These are phyloP conservation scores for Teinopalpus imperialis DNA, from an alignment of 2,888 invertebrate species.

Conservation along the genomic window DNA sequence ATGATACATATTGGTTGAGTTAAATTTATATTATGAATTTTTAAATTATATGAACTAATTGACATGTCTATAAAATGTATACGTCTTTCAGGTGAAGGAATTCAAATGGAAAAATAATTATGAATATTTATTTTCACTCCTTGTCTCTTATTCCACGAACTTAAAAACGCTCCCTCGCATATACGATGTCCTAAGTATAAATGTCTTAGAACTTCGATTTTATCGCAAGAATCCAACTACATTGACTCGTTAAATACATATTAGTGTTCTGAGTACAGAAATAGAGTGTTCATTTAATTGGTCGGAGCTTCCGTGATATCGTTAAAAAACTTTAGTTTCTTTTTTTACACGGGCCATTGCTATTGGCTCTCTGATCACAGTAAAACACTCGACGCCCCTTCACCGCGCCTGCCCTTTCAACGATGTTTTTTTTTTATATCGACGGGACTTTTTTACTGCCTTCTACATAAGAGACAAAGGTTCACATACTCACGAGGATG, in stretches of 20 bases:
- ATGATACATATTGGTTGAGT: too few relatives aligned
- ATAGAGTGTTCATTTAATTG: constrained; percentile 14
- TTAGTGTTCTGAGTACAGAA: constrained; percentile 11
- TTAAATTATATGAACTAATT: too few relatives aligned
- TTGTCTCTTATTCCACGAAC: too few relatives aligned
- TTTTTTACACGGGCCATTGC: constrained; percentile 57
- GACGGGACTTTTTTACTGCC: constrained; percentile 36
- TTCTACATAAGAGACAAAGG: constrained; percentile 23
- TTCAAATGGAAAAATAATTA: too few relatives aligned
- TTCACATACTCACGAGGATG: constrained; percentile 15
- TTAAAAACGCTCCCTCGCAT: too few relatives aligned
- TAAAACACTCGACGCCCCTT: constrained; percentile 72
- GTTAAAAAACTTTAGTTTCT: constrained; percentile 35
- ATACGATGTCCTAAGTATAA: too few relatives aligned
- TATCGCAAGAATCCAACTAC: too few relatives aligned
- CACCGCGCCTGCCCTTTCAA: constrained; percentile 41
- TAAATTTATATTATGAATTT: too few relatives aligned
- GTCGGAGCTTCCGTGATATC: constrained; percentile 10
- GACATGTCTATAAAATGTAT: too few relatives aligned
- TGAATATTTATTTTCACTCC: too few relatives aligned
- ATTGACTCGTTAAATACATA: constrained; percentile 1
- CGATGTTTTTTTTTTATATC: constrained; percentile 38
- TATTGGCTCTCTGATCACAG: constrained; percentile 55
- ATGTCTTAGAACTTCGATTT: too few relatives aligned
- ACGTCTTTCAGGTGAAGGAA: too few relatives aligned